Conservation (phyloP, 2,888 invertebrate genomes). For the Clostera curtula region DNA sequence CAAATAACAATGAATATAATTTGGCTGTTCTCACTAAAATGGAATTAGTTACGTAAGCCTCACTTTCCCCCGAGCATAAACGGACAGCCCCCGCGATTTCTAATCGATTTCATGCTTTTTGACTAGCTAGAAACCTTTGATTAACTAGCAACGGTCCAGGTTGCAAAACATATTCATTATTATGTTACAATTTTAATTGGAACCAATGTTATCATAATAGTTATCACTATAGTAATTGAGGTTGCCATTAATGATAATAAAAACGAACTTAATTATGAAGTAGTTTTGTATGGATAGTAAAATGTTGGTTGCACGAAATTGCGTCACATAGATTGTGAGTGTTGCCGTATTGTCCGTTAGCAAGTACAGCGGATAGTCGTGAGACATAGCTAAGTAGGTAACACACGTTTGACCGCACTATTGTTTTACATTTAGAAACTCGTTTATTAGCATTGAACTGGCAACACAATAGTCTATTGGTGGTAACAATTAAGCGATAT, state of each 20-base stretch:
- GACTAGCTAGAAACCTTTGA: constrained; percentile 11
- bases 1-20: constrained; percentile 16
- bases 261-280: constrained; percentile 8
- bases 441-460: constrained; percentile 17
- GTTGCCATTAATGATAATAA: constrained; percentile 6
- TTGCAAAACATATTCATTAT: constrained; percentile 2
- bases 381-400: constrained; percentile 10
- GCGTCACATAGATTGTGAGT: constrained; percentile 17
- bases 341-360: constrained; percentile 12
- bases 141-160: constrained; percentile 5
- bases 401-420: constrained; percentile 11
- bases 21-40: constrained; percentile 15
- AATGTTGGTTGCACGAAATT: constrained; percentile 4
- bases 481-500: not conserved
- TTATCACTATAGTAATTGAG: constrained; percentile 4
- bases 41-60: constrained; percentile 15
- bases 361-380: constrained; percentile 6
- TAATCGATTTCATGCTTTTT: constrained; percentile 32
- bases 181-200: constrained; percentile 3
- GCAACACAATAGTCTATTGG: not conserved
- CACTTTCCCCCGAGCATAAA: constrained; percentile 26
- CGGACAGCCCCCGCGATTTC: constrained; percentile 20
- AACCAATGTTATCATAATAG: constrained; percentile 1
- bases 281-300: not conserved
- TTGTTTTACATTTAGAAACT: constrained; percentile 18